Evolutionary conservation across 1,140 invertebrate species (phyloP), one percentile per base, ranked within the genome.

Genomic region (Drosophila subpulchrella): DNA sequence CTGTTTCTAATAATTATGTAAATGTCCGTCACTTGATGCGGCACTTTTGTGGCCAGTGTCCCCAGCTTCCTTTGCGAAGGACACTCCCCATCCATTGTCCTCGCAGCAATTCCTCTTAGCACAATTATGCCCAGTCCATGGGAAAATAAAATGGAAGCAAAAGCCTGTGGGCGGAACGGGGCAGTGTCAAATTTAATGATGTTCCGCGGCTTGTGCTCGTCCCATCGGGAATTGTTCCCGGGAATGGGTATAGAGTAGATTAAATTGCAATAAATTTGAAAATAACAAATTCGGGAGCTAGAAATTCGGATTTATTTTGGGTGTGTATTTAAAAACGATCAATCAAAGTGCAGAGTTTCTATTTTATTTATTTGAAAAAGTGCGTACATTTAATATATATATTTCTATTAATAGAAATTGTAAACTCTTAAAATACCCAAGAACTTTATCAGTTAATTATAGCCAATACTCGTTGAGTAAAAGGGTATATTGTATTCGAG

Each of bases 1-100:
- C 84, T 89, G 84, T 89, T 89, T 89, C 84, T 89, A 89, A 89
- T 89, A 89, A 89, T 89, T 89, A 89, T 89, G 84, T 62, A 89
- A 89, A 89, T 89, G 84, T 78, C 58, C 77, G 80, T 84, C 80
- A 82, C 79, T 81, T 76, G 73, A 77, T 76, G 78, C 61, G 59
- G 51, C 82, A 82, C 58, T 82, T 75, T 59, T 70, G 53, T 72
- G 65, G 56, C 53, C 72, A 51, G 44, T 34, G 38, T 46, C 15
- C 54, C 10, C 32, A 27, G 63, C 15, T 27, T 57, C 36, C 27
- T 30, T 47, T 56, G 51, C 50, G 36, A 68, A 13, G 41, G 61
- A 13, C 24, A 34, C 48, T 46, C 20, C 44, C 39, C 56, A 70
- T 27, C 67, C 53, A 71, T 72, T 72, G 65, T 58, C 66, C 67